Conservation (phyloP, 2,888 invertebrate species). For the Nudaria mundana region DNA sequence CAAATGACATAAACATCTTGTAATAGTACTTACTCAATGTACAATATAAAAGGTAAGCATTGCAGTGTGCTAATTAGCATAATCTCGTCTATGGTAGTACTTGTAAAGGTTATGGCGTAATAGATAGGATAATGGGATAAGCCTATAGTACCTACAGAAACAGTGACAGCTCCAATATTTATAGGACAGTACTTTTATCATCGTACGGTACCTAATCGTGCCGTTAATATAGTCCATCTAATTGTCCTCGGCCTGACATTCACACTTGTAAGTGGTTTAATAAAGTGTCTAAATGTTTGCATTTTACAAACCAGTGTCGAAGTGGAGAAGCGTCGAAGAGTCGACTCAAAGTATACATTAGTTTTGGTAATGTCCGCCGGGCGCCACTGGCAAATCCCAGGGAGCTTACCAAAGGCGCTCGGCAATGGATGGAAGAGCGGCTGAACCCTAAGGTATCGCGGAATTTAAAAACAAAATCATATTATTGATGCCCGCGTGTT, state of each 20-base stretch:
- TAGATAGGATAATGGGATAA: constrained; percentile 40
- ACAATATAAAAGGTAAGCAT: constrained; percentile 12
- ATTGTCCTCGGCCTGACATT: constrained; percentile 53
- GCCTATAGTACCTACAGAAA: constrained; percentile 18
- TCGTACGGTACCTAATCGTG: constrained; percentile 36
- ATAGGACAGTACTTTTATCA: constrained; percentile 31
- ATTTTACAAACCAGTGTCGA: constrained; percentile 1
- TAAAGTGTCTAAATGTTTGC: constrained; percentile 11
- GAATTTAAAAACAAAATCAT: too few relatives aligned
- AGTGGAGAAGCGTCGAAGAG: background rate
- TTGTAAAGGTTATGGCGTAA: constrained; percentile 35
- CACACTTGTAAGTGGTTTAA: constrained; percentile 22
- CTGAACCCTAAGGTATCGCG: too few relatives aligned
- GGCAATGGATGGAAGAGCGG: too few relatives aligned
- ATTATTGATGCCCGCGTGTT: too few relatives aligned
- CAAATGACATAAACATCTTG: constrained; percentile 17
- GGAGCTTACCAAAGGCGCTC: too few relatives aligned
- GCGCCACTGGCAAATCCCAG: too few relatives aligned
- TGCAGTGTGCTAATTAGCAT: constrained; percentile 24
- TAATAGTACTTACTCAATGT: background rate
- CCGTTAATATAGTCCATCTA: constrained; percentile 41
- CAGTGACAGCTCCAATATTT: constrained; percentile 19
- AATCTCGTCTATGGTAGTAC: constrained; percentile 28
- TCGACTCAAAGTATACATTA: too few relatives aligned
- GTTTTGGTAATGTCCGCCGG: too few relatives aligned